phyloP scores from a whole-genome alignment of 2,888 invertebrate genomes.

The Microdon myrmicae region DNA sequence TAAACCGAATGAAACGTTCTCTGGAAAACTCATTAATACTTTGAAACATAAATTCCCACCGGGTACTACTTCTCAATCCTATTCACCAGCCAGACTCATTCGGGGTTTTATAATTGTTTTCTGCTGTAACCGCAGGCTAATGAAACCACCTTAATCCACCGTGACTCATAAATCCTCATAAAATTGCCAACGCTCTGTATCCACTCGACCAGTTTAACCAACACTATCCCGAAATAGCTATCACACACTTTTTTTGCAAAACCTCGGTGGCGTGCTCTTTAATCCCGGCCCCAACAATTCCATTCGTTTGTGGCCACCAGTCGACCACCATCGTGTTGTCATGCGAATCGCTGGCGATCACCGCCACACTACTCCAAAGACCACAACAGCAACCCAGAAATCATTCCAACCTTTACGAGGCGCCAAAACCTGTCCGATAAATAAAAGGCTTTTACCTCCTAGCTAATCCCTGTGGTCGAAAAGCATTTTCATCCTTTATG shows the following conservation, averaged over 20 bases:
- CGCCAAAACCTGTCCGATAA: conserved; percentile 2
- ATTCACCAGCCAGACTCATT: no score
- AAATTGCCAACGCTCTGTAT: conserved; percentile 3
- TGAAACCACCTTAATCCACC: conserved; percentile 18
- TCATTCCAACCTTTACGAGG: neutral
- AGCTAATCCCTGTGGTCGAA: conserved; percentile 19
- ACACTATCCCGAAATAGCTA: conserved; percentile 13
- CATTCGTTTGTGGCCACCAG: conserved; percentile 10
- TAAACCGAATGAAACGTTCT: no score
- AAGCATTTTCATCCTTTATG: conserved; percentile 9
- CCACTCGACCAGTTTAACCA: conserved; percentile 33
- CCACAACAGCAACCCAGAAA: conserved; percentile 17
- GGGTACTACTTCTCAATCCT: conserved; percentile 5
- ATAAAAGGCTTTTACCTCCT: conserved; percentile 15
- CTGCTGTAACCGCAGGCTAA: conserved; percentile 10
- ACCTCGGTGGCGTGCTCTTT: neutral
- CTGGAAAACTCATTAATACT: no score
- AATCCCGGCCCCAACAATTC: no score
- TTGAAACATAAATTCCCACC: no score
- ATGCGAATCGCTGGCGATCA: conserved; percentile 31
- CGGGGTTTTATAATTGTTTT: conserved; percentile 14
- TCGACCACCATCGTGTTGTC: conserved; percentile 21
- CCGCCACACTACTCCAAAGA: conserved; percentile 31
- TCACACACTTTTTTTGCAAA: conserved; percentile 9
- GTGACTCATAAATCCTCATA: conserved; percentile 15